These are phyloP conservation scores for Amaurobius ferox DNA, from an alignment of 2,888 invertebrate species.

Conservation along the genomic window DNA sequence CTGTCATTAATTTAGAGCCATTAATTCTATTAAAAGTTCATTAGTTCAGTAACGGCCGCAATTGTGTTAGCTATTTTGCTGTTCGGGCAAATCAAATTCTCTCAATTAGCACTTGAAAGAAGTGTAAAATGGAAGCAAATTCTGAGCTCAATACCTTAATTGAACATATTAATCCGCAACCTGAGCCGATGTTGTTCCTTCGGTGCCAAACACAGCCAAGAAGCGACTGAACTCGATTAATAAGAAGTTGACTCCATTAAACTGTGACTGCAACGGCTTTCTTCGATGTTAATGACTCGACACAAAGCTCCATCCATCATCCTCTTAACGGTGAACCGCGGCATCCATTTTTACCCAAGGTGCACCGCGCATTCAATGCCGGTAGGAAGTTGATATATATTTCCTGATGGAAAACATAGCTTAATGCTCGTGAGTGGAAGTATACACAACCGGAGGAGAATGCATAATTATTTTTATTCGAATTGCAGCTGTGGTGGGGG, in stretches of 20 bases:
- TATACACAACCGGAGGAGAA: conserved; percentile 18
- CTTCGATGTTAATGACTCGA: conserved; percentile 56
- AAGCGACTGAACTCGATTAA: conserved; percentile 24
- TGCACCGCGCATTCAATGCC: not conserved
- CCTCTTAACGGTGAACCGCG: conserved; percentile 1
- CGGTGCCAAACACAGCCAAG: not conserved
- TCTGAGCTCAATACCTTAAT: conserved; percentile 6
- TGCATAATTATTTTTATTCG: conserved; percentile 68
- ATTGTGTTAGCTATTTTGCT: too few relatives aligned
- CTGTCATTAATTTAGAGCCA: too few relatives aligned
- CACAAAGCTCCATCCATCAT: conserved; percentile 52
- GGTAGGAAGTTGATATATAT: conserved; percentile 25
- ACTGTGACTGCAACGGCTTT: not conserved
- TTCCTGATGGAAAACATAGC: conserved; percentile 30
- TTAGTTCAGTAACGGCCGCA: too few relatives aligned
- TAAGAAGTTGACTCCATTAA: conserved; percentile 32
- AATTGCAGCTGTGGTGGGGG: conserved; percentile 22
- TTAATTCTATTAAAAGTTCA: too few relatives aligned
- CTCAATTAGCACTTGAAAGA: too few relatives aligned
- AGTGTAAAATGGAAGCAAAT: too few relatives aligned
- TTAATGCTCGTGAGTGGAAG: not conserved
- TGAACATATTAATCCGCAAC: not conserved
- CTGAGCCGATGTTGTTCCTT: too few relatives aligned
- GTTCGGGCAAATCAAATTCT: too few relatives aligned
- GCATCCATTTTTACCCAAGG: conserved; percentile 21